phyloP scores from a whole-genome alignment of 2,797 vertebrate species.

The Tinamus major region DNA sequence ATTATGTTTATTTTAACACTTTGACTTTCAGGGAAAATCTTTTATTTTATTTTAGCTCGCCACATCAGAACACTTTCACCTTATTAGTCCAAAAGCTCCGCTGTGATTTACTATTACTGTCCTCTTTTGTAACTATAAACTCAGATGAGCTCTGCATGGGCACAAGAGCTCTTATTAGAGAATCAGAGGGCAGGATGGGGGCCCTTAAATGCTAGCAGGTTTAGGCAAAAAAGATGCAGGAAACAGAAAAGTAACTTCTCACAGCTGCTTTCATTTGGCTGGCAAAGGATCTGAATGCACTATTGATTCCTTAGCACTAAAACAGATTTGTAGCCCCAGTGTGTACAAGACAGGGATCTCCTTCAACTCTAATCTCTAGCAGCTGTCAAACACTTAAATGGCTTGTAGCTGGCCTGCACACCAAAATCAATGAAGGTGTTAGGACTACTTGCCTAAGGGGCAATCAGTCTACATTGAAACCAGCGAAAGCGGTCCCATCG shows the following conservation, averaged over 20 bases:
- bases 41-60: background rate
- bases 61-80: background rate
- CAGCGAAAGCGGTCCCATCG: background rate
- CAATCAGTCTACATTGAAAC: background rate
- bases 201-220: background rate
- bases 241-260: background rate
- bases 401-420: background rate
- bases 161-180: background rate
- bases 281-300: slow-evolving; percentile 39
- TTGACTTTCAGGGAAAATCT: background rate
- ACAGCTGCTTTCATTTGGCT: slow-evolving; percentile 57
- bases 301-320: slow-evolving; percentile 43
- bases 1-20: background rate
- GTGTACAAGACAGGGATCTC: slow-evolving; percentile 26
- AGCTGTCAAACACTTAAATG: slow-evolving; percentile 46
- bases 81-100: background rate
- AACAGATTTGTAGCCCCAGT: slow-evolving; percentile 20
- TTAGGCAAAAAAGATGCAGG: background rate
- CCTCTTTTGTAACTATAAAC: background rate
- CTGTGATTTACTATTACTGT: accelerated
- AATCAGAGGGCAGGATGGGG: background rate
- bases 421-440: background rate
- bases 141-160: background rate
- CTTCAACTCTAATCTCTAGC: slow-evolving; percentile 53
- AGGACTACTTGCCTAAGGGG: background rate